Percentiles rank a stretch among this genome's conserved stretches.
Evolutionary conservation across 2,888 invertebrate genomes (phyloP).

Genomic region (Dasysyrphus tricinctus): DNA sequence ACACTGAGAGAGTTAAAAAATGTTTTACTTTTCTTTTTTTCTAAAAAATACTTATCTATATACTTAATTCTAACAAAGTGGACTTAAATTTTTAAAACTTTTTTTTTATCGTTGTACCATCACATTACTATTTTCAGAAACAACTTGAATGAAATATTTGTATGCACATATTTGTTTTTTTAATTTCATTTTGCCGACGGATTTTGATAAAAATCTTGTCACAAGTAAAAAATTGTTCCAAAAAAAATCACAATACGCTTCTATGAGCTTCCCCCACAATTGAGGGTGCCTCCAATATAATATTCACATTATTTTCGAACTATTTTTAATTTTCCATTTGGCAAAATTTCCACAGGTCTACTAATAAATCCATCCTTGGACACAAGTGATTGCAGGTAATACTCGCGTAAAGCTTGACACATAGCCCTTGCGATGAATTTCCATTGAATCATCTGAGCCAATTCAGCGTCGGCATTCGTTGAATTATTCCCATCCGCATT

Average conservation of each 20-base stretch:
- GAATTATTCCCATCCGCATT: conserved; percentile 19
- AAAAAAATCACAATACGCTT: conserved; percentile 78
- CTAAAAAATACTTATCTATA: conserved; percentile 35
- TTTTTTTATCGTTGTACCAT: conserved; percentile 51
- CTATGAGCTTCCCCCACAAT: conserved; percentile 68
- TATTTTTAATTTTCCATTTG: conserved; percentile 77
- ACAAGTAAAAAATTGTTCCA: conserved; percentile 43
- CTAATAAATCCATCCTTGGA: conserved; percentile 68
- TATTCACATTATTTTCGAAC: conserved; percentile 73
- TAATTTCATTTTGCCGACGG: conserved; percentile 56
- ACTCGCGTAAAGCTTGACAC: conserved; percentile 81
- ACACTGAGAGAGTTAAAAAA: conserved; percentile 64
- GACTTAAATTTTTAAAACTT: conserved; percentile 41
- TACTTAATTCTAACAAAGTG: conserved; percentile 57
- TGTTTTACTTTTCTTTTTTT: background rate
- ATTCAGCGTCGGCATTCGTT: conserved; percentile 36
- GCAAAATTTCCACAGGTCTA: conserved; percentile 80
- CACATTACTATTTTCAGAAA: conserved; percentile 51
- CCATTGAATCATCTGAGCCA: conserved; percentile 78
- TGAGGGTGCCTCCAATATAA: conserved; percentile 1
- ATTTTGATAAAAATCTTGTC: conserved; percentile 47
- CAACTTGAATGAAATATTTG: conserved; percentile 30
- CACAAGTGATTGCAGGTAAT: conserved; percentile 78
- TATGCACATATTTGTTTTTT: conserved; percentile 13
- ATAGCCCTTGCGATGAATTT: conserved; percentile 81